Percentiles rank a stretch among this genome's conserved stretches.
Evolutionary conservation across 2,113 vertebrate genomes (phyloP).

Genomic region (Rhinoptilus africanus): DNA sequence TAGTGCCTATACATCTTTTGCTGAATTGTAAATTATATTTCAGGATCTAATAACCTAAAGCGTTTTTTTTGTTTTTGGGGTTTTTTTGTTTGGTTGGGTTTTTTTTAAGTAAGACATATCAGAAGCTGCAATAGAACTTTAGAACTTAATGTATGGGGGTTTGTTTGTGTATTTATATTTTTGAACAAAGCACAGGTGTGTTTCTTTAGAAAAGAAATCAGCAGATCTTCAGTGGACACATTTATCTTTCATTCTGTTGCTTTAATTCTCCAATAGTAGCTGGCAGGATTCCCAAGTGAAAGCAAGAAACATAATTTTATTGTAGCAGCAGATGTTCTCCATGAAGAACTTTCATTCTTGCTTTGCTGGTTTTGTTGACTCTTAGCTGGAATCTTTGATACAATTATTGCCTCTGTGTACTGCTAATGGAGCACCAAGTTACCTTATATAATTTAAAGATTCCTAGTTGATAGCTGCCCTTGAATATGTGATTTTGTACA

Average conservation of each 20-base stretch:
- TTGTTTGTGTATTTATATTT: not conserved
- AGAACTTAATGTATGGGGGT: not conserved
- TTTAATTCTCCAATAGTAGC: not conserved
- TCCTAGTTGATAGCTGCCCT: not conserved
- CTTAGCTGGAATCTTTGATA: not conserved
- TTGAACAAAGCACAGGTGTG: not conserved
- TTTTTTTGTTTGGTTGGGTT: too few relatives aligned
- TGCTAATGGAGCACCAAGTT: not conserved
- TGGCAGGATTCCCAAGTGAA: not conserved
- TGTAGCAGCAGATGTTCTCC: not conserved
- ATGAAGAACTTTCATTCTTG: not conserved
- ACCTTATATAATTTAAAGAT: not conserved
- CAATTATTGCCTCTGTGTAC: not conserved
- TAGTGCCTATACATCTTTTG: not conserved
- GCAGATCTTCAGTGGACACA: not conserved
- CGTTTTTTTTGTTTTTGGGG: accelerated
- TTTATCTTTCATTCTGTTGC: not conserved
- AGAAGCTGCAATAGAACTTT: not conserved
- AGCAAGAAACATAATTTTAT: not conserved
- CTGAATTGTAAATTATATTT: not conserved
- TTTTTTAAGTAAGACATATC: not conserved
- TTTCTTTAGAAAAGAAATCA: not conserved
- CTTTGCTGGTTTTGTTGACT: not conserved
- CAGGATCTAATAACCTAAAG: not conserved
- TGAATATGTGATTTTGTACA: not conserved